Evolutionary conservation across 2,113 vertebrate genomes (phyloP), one percentile per base, ranked within the genome.

Genomic region (Kryptolebias marmoratus): DNA sequence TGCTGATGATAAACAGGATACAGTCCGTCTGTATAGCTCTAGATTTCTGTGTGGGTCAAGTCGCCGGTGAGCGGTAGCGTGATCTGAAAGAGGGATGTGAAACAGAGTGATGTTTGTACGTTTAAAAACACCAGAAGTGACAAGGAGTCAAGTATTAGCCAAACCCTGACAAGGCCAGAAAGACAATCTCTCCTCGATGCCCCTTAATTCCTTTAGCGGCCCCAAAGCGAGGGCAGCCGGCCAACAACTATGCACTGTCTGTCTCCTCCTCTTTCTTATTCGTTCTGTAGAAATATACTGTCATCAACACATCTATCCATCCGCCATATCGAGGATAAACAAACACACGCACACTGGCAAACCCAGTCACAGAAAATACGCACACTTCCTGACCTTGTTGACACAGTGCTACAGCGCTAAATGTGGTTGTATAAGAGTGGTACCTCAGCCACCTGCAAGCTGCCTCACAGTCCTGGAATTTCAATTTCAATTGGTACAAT

Each of bases 291-390:
- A 87, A 72, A 49, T 88, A 89, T 76, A 86, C 80, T 75, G 82
- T 89, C 86, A 89, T 86, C 78, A 86, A 90, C 89, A 90, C 85
- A 78, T 89, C 77, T 55, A 89, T 72, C 79, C 73, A 85, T 68
- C 83, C 53, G 13, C 70, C 79, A 44, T 73, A 81, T 69, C 76
- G 73, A 57, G 27, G 62, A 79, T 36, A 79, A 77, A 87, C 72
- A 81, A 14, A 76, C 9, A 47, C 39, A 76, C 30, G 28, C 69
- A 64, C 2, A 30, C 22, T 1, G 6, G 22, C 42, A 68, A 9
- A 14, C 6, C 68, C 10, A 75, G 48, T 59, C 64, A 73, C 52
- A 54, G 48, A 30, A 60, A 44, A 57, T 64, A 22, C 56, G 15
- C 5, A 61, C 22, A 45, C 16, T 67, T 69, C 50, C 49, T 64